phyloP scores from a whole-genome alignment of 1,140 invertebrate species.

The Drosophila ficusphila region DNA sequence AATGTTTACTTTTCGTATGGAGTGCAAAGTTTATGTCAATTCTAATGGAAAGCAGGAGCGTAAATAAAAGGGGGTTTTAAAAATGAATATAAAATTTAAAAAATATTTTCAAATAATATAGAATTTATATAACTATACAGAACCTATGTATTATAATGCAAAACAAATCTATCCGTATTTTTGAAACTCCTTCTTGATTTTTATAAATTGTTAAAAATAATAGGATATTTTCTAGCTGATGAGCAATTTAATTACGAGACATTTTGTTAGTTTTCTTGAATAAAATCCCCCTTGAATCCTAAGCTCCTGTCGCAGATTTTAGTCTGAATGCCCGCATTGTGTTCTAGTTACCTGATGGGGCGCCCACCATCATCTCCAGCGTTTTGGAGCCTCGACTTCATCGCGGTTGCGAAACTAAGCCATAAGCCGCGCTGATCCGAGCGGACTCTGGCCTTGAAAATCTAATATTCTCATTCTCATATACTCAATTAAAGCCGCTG shows the following conservation, averaged over 20 bases:
- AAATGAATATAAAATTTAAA: too few relatives aligned
- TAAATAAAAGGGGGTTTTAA: neutral
- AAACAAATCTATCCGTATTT: too few relatives aligned
- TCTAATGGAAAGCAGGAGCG: slow-evolving; percentile 2
- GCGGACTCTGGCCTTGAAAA: slow-evolving; percentile 55
- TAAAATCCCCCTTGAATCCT: neutral
- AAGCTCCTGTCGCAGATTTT: slow-evolving; percentile 8
- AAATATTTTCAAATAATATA: too few relatives aligned
- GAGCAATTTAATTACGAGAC: too few relatives aligned
- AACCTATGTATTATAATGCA: too few relatives aligned
- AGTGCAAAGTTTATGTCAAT: slow-evolving; percentile 2
- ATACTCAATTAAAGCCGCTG: slow-evolving; percentile 48
- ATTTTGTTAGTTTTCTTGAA: too few relatives aligned
- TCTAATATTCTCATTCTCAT: slow-evolving; percentile 54
- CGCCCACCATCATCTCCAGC: slow-evolving; percentile 27
- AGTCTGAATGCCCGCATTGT: slow-evolving; percentile 28
- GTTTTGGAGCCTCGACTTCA: neutral
- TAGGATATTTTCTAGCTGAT: too few relatives aligned
- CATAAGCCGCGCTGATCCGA: slow-evolving; percentile 28
- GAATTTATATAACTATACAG: too few relatives aligned
- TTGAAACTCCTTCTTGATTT: too few relatives aligned
- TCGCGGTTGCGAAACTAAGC: slow-evolving; percentile 46
- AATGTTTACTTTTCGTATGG: neutral
- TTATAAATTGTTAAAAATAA: too few relatives aligned
- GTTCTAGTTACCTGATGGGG: slow-evolving; percentile 46